Evolutionary conservation across 2,888 invertebrate genomes (phyloP).

Genomic region (Pyrocoelia pectoralis): DNA sequence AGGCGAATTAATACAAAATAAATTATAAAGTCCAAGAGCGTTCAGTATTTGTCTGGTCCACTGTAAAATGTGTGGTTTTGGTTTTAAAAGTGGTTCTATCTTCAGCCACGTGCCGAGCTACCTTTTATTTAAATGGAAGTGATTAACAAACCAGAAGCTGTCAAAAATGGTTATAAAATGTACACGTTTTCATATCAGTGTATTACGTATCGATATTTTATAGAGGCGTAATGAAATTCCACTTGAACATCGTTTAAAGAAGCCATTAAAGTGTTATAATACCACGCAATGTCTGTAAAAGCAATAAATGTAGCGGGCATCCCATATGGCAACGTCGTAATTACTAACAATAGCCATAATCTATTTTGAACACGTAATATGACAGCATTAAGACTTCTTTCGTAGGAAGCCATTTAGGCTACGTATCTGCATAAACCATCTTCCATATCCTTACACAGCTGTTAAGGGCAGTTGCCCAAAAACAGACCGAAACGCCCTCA

Average conservation of each 20-base stretch:
- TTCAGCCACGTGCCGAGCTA: too few species aligned
- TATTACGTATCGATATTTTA: conserved; percentile 20
- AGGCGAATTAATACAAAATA: too few species aligned
- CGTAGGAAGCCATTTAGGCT: conserved; percentile 55
- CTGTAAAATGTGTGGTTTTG: too few species aligned
- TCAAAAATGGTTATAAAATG: not conserved
- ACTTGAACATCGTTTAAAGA: conserved; percentile 39
- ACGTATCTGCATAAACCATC: conserved; percentile 59
- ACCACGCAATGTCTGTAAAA: conserved; percentile 52
- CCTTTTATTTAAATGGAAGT: not conserved
- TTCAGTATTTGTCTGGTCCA: too few species aligned
- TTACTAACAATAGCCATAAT: conserved; percentile 60
- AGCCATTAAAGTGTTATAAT: conserved; percentile 53
- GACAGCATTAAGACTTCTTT: conserved; percentile 61
- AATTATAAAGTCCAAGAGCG: too few species aligned
- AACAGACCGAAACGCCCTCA: conserved; percentile 46
- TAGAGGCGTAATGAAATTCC: conserved; percentile 32
- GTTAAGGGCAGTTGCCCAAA: conserved; percentile 50
- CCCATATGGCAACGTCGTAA: conserved; percentile 59
- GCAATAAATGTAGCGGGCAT: conserved; percentile 46
- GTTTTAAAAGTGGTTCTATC: too few species aligned
- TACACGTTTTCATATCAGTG: not conserved
- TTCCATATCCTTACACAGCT: conserved; percentile 56
- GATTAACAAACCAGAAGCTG: not conserved
- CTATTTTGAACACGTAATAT: conserved; percentile 61